Percentiles rank a stretch among this genome's conserved stretches.
These are phyloP conservation scores for Dasypus novemcinctus DNA, from an alignment of 2,113 vertebrate species.

Conservation along the genomic window DNA sequence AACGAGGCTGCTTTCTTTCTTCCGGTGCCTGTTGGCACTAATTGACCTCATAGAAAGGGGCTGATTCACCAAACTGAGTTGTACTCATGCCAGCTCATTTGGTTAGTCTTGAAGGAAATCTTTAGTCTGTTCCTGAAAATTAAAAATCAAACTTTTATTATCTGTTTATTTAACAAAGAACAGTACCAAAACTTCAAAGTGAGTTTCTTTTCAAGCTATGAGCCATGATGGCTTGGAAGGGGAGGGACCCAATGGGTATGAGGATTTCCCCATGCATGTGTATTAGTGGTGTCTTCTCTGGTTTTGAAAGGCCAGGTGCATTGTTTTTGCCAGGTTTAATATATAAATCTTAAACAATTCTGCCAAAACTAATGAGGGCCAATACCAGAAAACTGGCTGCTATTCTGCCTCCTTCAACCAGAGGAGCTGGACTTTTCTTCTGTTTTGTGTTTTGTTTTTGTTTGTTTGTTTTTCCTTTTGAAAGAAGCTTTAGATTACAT, in stretches of 20 bases:
- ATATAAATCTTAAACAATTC: background rate
- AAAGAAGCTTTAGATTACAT: too few relatives aligned
- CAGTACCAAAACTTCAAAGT: background rate
- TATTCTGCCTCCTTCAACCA: background rate
- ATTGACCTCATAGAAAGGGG: background rate
- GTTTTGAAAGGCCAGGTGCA: background rate
- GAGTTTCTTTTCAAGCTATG: background rate
- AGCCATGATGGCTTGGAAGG: background rate
- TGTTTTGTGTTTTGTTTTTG: background rate
- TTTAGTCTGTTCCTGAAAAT: conserved; percentile 9
- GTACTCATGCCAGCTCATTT: background rate
- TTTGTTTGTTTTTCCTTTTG: too few relatives aligned
- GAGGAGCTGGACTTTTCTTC: background rate
- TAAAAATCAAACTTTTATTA: background rate
- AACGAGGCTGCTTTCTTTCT: background rate
- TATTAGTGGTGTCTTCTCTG: background rate
- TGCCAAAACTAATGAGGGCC: background rate
- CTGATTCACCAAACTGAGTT: conserved; percentile 52
- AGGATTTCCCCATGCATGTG: background rate
- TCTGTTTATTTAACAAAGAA: conserved; percentile 2
- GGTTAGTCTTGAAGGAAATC: background rate
- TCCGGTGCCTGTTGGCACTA: background rate
- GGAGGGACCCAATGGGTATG: background rate
- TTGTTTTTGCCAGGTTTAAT: background rate
- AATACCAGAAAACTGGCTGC: background rate